phyloP scores from a whole-genome alignment of 2,888 invertebrate genomes.

The Phyto melanocephala region DNA sequence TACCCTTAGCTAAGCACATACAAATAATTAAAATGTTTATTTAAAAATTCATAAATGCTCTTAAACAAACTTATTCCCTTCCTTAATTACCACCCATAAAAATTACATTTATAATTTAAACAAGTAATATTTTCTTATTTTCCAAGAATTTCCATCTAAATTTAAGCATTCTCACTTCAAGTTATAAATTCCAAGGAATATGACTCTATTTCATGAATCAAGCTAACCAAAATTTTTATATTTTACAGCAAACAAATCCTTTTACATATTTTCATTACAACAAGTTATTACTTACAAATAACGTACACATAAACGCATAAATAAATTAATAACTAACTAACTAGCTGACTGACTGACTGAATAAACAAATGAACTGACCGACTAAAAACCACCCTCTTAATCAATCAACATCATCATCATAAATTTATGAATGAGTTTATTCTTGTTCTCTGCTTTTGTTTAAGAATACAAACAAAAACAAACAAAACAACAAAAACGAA shows the following conservation, averaged over 20 bases:
- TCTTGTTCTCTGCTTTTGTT: background rate
- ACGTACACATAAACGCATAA: background rate
- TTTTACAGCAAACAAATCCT: background rate
- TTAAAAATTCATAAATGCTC: no score
- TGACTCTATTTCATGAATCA: background rate
- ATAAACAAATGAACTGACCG: background rate
- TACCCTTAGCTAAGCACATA: no score
- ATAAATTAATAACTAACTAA: background rate
- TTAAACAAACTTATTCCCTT: no score
- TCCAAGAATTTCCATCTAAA: background rate
- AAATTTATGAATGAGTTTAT: conserved; percentile 14
- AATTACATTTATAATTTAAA: no score
- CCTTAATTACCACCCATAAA: no score
- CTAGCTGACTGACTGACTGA: no score
- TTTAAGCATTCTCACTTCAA: background rate
- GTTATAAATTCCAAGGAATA: background rate
- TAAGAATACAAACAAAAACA: background rate
- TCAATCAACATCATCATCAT: conserved; percentile 20
- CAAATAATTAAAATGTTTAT: no score
- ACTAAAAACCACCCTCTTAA: background rate
- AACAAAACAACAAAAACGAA: background rate
- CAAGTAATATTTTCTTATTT: no score
- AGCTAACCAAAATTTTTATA: background rate
- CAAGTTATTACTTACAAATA: background rate
- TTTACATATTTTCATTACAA: background rate